Evolutionary conservation across 2,888 invertebrate genomes (phyloP).

Genomic region (Syrista parreyssii): DNA sequence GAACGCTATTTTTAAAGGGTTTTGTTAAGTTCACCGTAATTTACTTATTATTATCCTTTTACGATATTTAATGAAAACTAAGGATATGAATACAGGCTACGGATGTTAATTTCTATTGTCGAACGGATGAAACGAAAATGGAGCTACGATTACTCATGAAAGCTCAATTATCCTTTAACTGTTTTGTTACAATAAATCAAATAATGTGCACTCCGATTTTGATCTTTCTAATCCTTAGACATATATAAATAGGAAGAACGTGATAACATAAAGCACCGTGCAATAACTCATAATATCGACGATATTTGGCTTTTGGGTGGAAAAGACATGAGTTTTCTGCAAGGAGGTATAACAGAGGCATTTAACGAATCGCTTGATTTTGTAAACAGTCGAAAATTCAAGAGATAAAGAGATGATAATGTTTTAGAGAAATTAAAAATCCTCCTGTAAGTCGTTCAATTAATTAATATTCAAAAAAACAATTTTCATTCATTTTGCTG

Average conservation of each 20-base stretch:
- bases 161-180: background rate
- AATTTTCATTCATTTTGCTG: background rate
- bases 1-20: background rate
- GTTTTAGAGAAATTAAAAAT: background rate
- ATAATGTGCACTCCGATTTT: background rate
- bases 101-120: background rate
- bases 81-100: background rate
- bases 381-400: background rate
- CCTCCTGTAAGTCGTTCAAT: background rate
- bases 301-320: background rate
- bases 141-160: background rate
- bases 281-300: background rate
- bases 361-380: background rate
- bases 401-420: background rate
- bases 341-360: background rate
- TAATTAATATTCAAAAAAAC: background rate
- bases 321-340: background rate
- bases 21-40: background rate
- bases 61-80: background rate
- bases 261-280: background rate
- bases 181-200: background rate
- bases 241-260: background rate
- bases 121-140: background rate
- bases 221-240: no score
- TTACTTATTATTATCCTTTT: background rate